Evolutionary conservation across 2,888 invertebrate species (phyloP).

Genomic region (Ctena decussata): DNA sequence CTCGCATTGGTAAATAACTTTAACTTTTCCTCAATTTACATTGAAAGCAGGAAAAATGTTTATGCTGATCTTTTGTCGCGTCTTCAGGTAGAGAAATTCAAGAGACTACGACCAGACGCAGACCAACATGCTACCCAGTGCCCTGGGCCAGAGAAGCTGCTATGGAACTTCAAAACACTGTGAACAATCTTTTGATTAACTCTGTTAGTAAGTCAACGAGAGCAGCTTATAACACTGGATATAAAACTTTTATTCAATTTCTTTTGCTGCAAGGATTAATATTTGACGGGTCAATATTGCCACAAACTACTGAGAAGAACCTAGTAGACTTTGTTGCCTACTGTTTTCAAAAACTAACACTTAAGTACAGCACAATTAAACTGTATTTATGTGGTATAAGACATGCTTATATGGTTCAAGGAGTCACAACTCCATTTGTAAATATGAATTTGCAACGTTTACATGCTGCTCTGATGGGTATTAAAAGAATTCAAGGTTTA

Average conservation of each 20-base stretch:
- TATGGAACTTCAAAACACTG: neutral
- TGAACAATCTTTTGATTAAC: neutral
- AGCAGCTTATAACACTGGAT: slow-evolving; percentile 1
- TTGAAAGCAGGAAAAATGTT: neutral
- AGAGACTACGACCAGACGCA: neutral
- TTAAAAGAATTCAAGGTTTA: neutral
- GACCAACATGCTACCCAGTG: too few species aligned
- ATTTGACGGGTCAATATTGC: neutral
- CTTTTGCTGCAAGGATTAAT: neutral
- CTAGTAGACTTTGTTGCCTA: neutral
- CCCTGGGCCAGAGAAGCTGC: neutral
- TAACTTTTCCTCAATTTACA: neutral
- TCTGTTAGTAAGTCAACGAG: neutral
- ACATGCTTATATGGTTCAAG: neutral
- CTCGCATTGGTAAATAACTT: neutral
- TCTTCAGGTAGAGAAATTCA: neutral
- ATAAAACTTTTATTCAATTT: neutral
- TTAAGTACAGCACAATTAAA: slow-evolving; percentile 3
- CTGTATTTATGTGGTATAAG: slow-evolving; percentile 14
- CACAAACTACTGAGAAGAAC: neutral
- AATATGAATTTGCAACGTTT: neutral
- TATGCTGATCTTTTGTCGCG: neutral
- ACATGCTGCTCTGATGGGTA: neutral
- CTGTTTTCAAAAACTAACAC: neutral
- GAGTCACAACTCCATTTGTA: neutral